Conservation (phyloP, 92 coral and sea anemone genomes). For the Diadumene lineata region DNA sequence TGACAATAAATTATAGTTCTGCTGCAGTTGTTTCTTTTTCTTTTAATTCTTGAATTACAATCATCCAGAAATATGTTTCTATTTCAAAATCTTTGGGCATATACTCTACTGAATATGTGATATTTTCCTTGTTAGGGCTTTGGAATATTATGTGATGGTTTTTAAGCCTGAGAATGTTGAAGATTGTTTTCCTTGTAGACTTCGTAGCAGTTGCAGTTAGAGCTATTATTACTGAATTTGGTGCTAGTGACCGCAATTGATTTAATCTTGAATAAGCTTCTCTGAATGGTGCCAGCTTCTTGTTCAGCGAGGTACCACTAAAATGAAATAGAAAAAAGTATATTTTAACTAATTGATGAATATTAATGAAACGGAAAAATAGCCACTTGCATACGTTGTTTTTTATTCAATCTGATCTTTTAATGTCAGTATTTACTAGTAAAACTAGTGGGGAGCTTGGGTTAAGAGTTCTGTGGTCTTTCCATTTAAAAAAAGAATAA, state of each 20-base stretch:
- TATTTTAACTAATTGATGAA: background rate
- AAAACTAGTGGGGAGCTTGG: too few species aligned
- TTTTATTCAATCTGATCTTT: too few species aligned
- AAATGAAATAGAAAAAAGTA: background rate
- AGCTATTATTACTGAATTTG: too few species aligned
- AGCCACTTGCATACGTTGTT: too few species aligned
- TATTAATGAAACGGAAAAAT: too few species aligned
- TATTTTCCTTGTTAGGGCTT: background rate
- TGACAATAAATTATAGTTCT: slow-evolving; percentile 46
- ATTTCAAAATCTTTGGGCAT: background rate
- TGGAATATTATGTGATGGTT: background rate
- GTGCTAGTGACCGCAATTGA: background rate
- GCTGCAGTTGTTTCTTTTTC: background rate
- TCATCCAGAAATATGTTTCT: background rate
- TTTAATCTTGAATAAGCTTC: background rate
- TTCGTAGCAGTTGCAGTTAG: slow-evolving; percentile 15
- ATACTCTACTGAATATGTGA: background rate
- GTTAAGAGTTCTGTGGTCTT: too few species aligned
- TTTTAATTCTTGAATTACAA: background rate
- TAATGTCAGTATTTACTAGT: too few species aligned
- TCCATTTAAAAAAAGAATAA: too few species aligned
- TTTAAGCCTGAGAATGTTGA: background rate
- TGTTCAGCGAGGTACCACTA: slow-evolving; percentile 9
- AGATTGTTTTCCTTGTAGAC: background rate
- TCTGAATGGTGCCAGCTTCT: background rate